Conservation (phyloP, 1,140 invertebrate species). For the Wasmannia auropunctata region DNA sequence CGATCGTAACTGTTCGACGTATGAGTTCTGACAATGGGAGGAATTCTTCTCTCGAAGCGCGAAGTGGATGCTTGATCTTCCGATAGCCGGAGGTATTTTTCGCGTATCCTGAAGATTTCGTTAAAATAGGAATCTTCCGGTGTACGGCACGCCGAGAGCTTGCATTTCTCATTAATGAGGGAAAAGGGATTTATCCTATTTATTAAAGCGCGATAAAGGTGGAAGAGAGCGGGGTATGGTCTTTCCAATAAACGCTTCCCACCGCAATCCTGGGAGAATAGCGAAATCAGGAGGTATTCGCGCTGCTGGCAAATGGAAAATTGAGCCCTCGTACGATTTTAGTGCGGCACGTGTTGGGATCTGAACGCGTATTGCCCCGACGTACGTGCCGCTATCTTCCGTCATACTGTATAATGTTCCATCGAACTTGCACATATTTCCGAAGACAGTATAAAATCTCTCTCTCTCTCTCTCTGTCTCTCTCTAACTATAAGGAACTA, state of each 20-base stretch:
- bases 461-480: too few relatives aligned
- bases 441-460: slow-evolving; percentile 72
- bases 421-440: slow-evolving; percentile 75
- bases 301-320: slow-evolving; percentile 77
- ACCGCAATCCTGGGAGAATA: slow-evolving; percentile 60
- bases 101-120: background rate
- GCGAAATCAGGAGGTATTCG: slow-evolving; percentile 61
- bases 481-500: slow-evolving; percentile 1
- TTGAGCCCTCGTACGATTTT: slow-evolving; percentile 80
- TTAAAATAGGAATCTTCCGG: background rate
- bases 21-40: slow-evolving; percentile 1
- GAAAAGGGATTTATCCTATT: slow-evolving; percentile 29
- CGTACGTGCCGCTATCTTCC: slow-evolving; percentile 56
- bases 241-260: slow-evolving; percentile 55
- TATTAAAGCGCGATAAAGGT: slow-evolving; percentile 54
- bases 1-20: background rate
- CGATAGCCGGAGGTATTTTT: background rate
- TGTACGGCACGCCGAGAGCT: background rate
- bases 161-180: slow-evolving; percentile 11
- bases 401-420: slow-evolving; percentile 68
- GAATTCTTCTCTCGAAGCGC: slow-evolving; percentile 5
- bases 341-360: slow-evolving; percentile 77
- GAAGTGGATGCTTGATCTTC: background rate
- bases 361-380: slow-evolving; percentile 66
- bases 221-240: background rate